A percentile compares a stretch with the other conserved stretches of the same genome.
Evolutionary conservation across 2,113 vertebrate species (phyloP).

Genomic region (Microcebus jonahi): DNA sequence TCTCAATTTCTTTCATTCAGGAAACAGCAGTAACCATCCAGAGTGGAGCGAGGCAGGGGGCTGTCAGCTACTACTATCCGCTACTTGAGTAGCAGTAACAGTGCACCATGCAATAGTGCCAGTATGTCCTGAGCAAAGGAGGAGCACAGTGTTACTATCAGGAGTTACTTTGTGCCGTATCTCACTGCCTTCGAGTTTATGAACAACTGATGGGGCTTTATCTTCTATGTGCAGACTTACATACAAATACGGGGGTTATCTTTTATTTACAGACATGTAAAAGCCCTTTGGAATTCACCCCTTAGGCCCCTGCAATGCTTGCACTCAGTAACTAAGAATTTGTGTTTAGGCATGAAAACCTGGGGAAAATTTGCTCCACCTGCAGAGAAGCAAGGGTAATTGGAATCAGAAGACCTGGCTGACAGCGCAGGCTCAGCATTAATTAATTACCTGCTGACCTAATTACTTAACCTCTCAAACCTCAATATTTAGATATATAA

Average conservation of each 20-base stretch:
- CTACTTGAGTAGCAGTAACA: not conserved
- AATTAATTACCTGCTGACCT: not conserved
- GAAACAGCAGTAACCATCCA: not conserved
- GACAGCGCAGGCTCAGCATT: not conserved
- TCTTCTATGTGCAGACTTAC: not conserved
- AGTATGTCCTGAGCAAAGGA: not conserved
- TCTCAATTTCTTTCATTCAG: not conserved
- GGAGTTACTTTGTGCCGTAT: not conserved
- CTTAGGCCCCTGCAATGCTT: not conserved
- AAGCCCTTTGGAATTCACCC: constrained; percentile 25
- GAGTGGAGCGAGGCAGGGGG: not conserved
- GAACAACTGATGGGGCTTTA: not conserved
- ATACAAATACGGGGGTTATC: constrained; percentile 9
- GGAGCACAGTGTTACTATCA: no score
- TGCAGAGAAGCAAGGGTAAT: not conserved
- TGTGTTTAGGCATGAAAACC: not conserved
- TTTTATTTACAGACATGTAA: not conserved
- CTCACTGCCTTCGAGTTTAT: not conserved
- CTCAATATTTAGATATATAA: not conserved
- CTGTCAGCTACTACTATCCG: not conserved
- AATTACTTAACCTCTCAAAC: not conserved
- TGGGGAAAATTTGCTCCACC: not conserved
- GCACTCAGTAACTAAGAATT: not conserved
- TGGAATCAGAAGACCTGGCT: not conserved
- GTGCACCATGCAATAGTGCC: no score